Base-by-base conservation (phyloP, 2,888 invertebrate species). In the Panopea generosa region DNA sequence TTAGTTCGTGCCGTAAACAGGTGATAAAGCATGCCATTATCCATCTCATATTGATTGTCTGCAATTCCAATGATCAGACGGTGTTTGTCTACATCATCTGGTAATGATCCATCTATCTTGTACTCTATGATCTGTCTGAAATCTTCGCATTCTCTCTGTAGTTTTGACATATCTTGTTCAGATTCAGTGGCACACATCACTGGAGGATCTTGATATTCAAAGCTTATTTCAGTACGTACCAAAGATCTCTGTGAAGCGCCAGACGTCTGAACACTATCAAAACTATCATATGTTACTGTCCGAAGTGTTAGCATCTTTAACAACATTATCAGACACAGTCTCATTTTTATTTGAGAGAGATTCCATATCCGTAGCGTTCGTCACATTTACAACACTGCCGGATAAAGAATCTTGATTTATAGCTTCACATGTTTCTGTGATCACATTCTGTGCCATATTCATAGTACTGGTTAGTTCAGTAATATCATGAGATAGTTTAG, bases 121-220 rank as follows among this genome's bases (percentile, higher is more conserved):
- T 71, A 76, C 7, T 43, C 38, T 16, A 68, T 68, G 4, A 71
- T 59, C 7, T 67, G 49, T 43, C 49, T 56, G 18, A 71, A 76
- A 43, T 76, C 76, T 38, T 55, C 14, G 33, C 76, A 76, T 49
- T 70, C 50, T 52, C 45, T 20, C 38, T 76, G 76, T n/a, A 56
- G 3, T 7, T 40, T 60, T 2, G 59, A 6, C 40, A 67, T 50
- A n/a, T 67, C 59, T 16, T 57, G 38, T 22, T 59, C 67, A n/a
- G 24, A 9, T 14, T 43, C 9, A 14, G 29, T 66, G 9, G 27
- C 49, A 47, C 9, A 20, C n/a, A 60, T 33, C 1, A 27, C 6
- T 26, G 67, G 59, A 7, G n/a, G 6, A 33, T 59, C 50, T 18
- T 67, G 2, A 50, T 59, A 67, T 11, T 67, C 59, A 59, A 67